Evolutionary conservation across 1,140 invertebrate genomes (phyloP), one percentile per base, ranked within the genome.

Genomic region (Hyles euphorbiae): DNA sequence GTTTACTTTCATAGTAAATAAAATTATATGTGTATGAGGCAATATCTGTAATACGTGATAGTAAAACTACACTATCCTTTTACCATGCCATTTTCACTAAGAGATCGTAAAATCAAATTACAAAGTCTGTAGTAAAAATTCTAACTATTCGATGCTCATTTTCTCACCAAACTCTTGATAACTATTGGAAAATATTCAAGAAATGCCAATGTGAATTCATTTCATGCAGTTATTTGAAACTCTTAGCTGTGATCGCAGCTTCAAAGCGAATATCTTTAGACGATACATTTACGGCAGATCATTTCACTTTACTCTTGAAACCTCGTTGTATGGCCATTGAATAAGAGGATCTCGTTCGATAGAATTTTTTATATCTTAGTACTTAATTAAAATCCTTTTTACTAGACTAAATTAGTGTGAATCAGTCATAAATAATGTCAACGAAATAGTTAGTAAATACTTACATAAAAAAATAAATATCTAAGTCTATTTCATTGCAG

Each of bases 231-330:
- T 63, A 63, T 63, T 68, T 45, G 68, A 65, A 58, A 47, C 62
- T 70, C 60, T 67, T 63, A 67, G 61, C 57, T 52, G 58, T 54
- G 61, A 68, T 66, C 63, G 63, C 54, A 62, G 61, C 58, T 68
- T 64, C 70, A 67, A 68, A 68, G 66, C 66, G 66, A 62, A 64
- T 67, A 69, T 65, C 60, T 67, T 59, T 63, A 65, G 64, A 59
- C 68, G 68, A 70, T 70, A 70, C 65, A 70, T 67, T 70, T 65
- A 70, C 65, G 60, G 65, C 63, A 65, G 70, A 70, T 70, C 61
- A 73, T 70, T 73, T 70, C 70, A 67, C 70, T 70, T 70, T 36
- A 56, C 65, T 59, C 61, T 56, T 63, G 60, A 68, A 63, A 58
- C 51, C 53, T 51, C 57, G 22, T 46, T 52, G 56, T 66, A 50